These are phyloP conservation scores for Theocolax elegans DNA, from an alignment of 1,140 invertebrate species.

Conservation along the genomic window DNA sequence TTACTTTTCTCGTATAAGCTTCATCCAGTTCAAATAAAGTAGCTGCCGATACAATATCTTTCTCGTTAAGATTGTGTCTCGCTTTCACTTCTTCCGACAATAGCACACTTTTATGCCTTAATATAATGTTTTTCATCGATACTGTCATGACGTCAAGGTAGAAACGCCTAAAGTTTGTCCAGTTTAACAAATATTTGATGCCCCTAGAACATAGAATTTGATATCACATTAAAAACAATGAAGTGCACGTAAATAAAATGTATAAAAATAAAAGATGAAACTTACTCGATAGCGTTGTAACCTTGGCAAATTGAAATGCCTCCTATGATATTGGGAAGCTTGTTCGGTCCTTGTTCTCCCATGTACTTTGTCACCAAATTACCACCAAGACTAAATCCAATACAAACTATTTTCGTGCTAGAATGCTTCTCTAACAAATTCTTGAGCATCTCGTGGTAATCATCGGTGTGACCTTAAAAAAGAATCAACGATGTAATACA, in stretches of 20 bases:
- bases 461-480: slow-evolving; percentile 82
- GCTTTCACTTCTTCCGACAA: slow-evolving; percentile 80
- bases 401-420: slow-evolving; percentile 79
- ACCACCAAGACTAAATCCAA: slow-evolving; percentile 92
- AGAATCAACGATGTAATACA: slow-evolving; percentile 6
- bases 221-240: background rate
- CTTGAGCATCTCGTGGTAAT: slow-evolving; percentile 83
- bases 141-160: slow-evolving; percentile 95
- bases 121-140: slow-evolving; percentile 86
- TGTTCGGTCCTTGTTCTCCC: slow-evolving; percentile 76
- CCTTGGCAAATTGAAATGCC: slow-evolving; percentile 92
- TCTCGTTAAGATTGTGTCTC: slow-evolving; percentile 77
- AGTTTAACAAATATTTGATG: slow-evolving; percentile 82
- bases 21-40: slow-evolving; percentile 89
- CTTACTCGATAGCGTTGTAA: slow-evolving; percentile 88
- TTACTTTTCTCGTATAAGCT: slow-evolving; percentile 80
- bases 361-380: slow-evolving; percentile 91
- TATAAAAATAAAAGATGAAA: slow-evolving; percentile 49
- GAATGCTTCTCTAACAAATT: slow-evolving; percentile 79
- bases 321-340: slow-evolving; percentile 80
- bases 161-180: slow-evolving; percentile 87
- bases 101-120: slow-evolving; percentile 80
- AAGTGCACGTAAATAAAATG: background rate
- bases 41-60: slow-evolving; percentile 84
- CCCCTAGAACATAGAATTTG: slow-evolving; percentile 69